Percentiles rank a stretch among this genome's conserved stretches.
phyloP scores from a whole-genome alignment of 2,888 invertebrate genomes.

The Dysmachus trigonus region DNA sequence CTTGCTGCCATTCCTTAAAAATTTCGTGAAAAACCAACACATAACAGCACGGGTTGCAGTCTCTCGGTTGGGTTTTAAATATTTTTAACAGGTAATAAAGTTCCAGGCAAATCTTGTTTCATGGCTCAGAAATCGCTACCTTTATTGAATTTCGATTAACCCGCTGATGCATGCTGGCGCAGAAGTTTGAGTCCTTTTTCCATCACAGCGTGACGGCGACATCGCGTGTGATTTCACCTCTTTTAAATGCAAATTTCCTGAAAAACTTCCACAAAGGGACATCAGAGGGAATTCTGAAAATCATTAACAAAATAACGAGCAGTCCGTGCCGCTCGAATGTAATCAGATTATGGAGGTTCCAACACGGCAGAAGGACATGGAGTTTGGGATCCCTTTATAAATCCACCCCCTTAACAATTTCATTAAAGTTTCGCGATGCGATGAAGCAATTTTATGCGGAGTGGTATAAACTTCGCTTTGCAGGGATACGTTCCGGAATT shows the following conservation, averaged over 20 bases:
- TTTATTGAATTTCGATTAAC: neutral
- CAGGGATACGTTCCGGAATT: neutral
- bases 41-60: neutral
- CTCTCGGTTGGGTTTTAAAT: neutral
- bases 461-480: neutral
- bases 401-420: neutral
- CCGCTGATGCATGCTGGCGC: neutral
- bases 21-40: neutral
- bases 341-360: neutral
- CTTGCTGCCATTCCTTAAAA: neutral
- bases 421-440: neutral
- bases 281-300: neutral
- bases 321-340: neutral
- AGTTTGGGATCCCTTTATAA: neutral
- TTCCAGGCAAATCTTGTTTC: neutral
- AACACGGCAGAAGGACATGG: neutral
- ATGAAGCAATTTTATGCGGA: neutral
- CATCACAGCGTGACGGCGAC: neutral
- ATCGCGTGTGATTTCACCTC: neutral
- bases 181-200: neutral
- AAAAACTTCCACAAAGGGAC: neutral
- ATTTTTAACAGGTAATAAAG: neutral
- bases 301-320: conserved; percentile 1
- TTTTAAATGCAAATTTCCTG: neutral
- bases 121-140: neutral